Percentiles rank a stretch among this genome's conserved stretches.
phyloP scores from a whole-genome alignment of 2,797 vertebrate genomes.

The Tokudaia muenninki region DNA sequence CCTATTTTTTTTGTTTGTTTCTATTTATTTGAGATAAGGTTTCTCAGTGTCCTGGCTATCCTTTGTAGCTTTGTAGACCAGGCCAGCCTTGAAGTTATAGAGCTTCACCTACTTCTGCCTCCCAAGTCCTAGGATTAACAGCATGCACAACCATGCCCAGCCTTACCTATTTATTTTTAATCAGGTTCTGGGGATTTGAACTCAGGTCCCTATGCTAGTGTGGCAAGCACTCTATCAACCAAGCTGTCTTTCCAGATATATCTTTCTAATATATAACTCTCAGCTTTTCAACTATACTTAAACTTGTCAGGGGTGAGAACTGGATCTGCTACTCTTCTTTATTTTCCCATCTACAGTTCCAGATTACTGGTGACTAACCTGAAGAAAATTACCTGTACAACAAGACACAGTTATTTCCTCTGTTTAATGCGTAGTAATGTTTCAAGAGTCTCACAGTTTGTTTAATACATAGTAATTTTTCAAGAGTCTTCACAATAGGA shows the following conservation, averaged over 20 bases:
- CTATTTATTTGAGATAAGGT: not conserved
- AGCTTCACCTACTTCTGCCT: not conserved
- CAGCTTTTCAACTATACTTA: slow-evolving; percentile 52
- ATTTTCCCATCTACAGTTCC: slow-evolving; percentile 18
- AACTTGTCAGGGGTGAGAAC: slow-evolving; percentile 26
- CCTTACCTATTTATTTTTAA: not conserved
- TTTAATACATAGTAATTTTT: slow-evolving; percentile 31
- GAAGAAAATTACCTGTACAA: slow-evolving; percentile 45
- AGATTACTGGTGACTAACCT: not conserved
- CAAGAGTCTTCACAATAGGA: slow-evolving; percentile 49
- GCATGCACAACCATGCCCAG: not conserved
- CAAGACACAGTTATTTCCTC: slow-evolving; percentile 31
- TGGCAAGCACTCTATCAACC: not conserved
- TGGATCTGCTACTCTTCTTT: not conserved
- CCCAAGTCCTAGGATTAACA: not conserved
- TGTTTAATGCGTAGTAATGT: slow-evolving; percentile 47
- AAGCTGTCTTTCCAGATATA: not conserved
- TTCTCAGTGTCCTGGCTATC: not conserved
- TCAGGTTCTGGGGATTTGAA: not conserved
- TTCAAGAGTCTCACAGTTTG: slow-evolving; percentile 53
- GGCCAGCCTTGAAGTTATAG: not conserved
- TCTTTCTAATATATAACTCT: not conserved
- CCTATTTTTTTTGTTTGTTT: not conserved
- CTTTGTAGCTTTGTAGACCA: not conserved
- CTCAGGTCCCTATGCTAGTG: not conserved